Base-by-base conservation (phyloP, 2,888 invertebrate genomes). In the Leucophora obtusa region DNA sequence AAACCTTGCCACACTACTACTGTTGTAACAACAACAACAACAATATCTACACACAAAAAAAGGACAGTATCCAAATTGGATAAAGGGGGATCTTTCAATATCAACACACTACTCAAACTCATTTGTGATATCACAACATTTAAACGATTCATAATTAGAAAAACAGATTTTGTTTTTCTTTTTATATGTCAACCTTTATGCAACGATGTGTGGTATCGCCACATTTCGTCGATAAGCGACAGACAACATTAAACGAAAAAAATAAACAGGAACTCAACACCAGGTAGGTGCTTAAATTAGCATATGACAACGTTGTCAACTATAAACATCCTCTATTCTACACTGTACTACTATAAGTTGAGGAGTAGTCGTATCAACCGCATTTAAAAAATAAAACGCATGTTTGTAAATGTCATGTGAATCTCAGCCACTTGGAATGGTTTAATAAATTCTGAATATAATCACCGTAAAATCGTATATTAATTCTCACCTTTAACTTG, bases 391-490 rank as follows among this genome's bases (percentile, higher is more conserved):
- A n/a, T n/a, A 66, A 73, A 73, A 63, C 69, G 60, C 72, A 75
- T 82, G 70, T 69, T 47, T 66, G 73, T 74, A 77, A 81, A 73
- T 71, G 81, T 70, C 77, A 70, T 81, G 81, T 73, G 81, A 81
- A 70, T 80, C 66, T 51, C 70, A 72, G 66, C 53, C 28, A 73
- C 60, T 54, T 56, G 66, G 54, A 71, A 85, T 84, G 83, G 81
- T 83, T 84, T 84, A 83, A 89, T 89, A 88, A 88, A 88, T 89
- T 87, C 83, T 77, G 83, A 79, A 85, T 84, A 86, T 88, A 89
- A 88, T 89, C 89, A 87, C 86, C 84, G 80, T 84, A 84, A 86
- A 85, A 85, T 84, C 85, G 82, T 85, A 85, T 86, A 88, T 70
- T 81, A 81, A 77, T 81, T 81, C 81, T 81, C 87, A 87, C 87